A percentile compares a stretch with the other conserved stretches of the same genome.
phyloP scores from a whole-genome alignment of 2,113 vertebrate species.

The Anoura caudifer region DNA sequence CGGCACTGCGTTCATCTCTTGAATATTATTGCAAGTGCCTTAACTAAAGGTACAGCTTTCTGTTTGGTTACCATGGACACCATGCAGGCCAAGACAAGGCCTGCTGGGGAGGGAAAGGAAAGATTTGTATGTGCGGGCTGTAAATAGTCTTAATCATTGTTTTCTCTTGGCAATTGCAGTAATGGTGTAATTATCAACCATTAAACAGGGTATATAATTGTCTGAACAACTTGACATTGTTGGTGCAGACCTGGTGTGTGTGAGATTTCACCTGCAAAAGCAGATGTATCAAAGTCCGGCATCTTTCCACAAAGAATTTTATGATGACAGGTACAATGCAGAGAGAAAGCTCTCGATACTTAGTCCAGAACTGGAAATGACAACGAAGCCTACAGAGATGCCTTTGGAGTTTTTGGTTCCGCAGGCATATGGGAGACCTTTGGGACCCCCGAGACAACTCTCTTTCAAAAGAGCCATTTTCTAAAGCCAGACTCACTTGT shows the following conservation, averaged over 20 bases:
- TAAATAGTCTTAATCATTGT: constrained; percentile 75
- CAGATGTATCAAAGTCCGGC: background rate
- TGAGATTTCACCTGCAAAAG: background rate
- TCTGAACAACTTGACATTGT: constrained; percentile 55
- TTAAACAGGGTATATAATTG: constrained; percentile 54
- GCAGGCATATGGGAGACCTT: background rate
- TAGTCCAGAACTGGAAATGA: background rate
- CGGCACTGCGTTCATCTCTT: background rate
- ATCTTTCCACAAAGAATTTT: background rate
- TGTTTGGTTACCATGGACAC: constrained; percentile 69
- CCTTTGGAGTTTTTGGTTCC: background rate
- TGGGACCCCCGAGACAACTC: background rate
- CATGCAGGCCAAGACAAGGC: background rate
- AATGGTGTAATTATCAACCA: constrained; percentile 68
- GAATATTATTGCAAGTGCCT: constrained; percentile 29
- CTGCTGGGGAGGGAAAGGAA: constrained; percentile 36
- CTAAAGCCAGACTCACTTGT: background rate
- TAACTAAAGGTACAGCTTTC: constrained; percentile 54
- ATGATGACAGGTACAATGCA: background rate
- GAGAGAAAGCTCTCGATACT: background rate
- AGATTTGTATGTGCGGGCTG: constrained; percentile 45
- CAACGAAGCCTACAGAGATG: fast-evolving
- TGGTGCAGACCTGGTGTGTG: background rate
- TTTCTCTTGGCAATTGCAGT: constrained; percentile 59
- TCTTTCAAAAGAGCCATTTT: background rate